Base-by-base conservation (phyloP, 2,113 vertebrate genomes). In the Callorhinus ursinus region DNA sequence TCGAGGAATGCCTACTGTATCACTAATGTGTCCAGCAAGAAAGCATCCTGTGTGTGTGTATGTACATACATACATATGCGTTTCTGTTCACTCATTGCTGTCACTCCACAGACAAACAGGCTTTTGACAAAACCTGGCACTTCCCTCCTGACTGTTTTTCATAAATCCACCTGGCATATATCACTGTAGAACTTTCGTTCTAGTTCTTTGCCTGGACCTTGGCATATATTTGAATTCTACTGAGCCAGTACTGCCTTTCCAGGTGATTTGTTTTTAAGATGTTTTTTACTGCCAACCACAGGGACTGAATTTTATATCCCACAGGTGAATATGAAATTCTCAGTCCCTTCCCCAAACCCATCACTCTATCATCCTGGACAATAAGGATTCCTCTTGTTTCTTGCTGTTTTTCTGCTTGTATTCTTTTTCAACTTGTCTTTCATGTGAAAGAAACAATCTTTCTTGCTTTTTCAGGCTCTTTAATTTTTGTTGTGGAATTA, bases 51-150 rank as follows among this genome's bases (percentile, higher is more conserved):
- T 69, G 2, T 72, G 12, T 67, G 4, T 67, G 0, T 46, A 6
- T 67, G 3, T 63, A 0, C n/a, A 4, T 81, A 33, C 31, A 49
- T 33, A 15, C 3, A 6, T 33, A 36, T 53, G 4, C 31, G 24
- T 81, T 15, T 65, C 8, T 93, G 74, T 93, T 93, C 63, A 88
- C n/a, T 93, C 7, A 74, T 51, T 55, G 26, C 39, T 76, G 49
- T 88, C 31, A 71, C 26, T 55, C 9, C 10, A 0, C 11, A 84
- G 61, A 84, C 16, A 26, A 61, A 49, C 15, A 82, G 33, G 77
- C 74, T 96, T 96, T 97, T 90, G 61, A 49, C 51, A 83, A 72
- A 90, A 93, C 31, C 26, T 67, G 36, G 9, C 21, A 26, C 18
- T 87, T 49, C 12, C 31, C 61, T 86, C 72, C 79, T 67, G 81